Evolutionary conservation across 2,113 vertebrate genomes (phyloP), one percentile per base, ranked within the genome.

Genomic region (Aegypius monachus): DNA sequence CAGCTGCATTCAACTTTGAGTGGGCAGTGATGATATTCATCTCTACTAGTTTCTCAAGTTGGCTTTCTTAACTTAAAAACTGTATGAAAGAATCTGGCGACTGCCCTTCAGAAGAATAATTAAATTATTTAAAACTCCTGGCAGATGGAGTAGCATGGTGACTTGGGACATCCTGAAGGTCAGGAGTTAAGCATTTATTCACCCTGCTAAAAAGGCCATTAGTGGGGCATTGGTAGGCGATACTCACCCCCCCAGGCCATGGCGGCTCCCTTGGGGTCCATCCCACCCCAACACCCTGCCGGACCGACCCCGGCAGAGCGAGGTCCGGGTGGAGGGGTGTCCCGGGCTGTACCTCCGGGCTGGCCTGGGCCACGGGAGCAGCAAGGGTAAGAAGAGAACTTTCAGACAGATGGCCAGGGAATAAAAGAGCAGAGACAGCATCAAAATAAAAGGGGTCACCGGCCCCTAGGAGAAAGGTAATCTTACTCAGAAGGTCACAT

Each of bases 271-370:
- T 29, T 22, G 11, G 62, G 31, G 31, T 23, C 83, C 66, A 19
- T 50, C 36, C 62, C 1, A 6, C 27, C 40, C 31, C 13, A 13
- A 32, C 7, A 16, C 2, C 20, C 74, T 3, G 1, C 34, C 1
- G 11, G 25, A 6, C 23, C 31, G 68, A 48, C 74, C 62, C 26
- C 1, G 4, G 42, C 40, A 16, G 21, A 38, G 59, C 4, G 68
- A 20, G 56, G 16, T 53, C 6, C 23, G 31, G 11, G 17, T 26
- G 11, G 47, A 48, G 42, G 18, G n/a, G 4, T 36, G 15, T 8
- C 27, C 26, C 2, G 6, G 20, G 25, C 29, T 25, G 11, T 11
- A 4, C 29, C 31, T 40, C 25, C 2, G 1, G 8, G 31, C 32
- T 12, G 22, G 25, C 53, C 25, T 16, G 23, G 29, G 63, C 68